phyloP scores from a whole-genome alignment of 2,888 invertebrate species.

The Thera obeliscata region DNA sequence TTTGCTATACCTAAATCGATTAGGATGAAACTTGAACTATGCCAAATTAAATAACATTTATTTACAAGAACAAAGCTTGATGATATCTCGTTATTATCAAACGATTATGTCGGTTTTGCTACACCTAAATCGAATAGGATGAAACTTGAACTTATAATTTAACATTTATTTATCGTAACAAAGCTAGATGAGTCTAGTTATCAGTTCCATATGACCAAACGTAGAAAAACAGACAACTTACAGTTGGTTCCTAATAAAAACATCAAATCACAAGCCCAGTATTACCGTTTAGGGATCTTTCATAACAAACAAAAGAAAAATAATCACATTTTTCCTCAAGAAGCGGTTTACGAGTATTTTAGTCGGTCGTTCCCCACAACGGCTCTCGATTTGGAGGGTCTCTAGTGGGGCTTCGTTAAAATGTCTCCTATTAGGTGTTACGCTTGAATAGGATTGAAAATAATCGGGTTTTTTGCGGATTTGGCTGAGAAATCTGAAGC shows the following conservation, averaged over 20 bases:
- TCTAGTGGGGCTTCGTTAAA: constrained; percentile 27
- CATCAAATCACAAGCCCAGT: constrained; percentile 9
- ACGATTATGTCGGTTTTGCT: no score
- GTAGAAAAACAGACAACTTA: no score
- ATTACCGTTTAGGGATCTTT: constrained; percentile 23
- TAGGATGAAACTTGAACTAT: no score
- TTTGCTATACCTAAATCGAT: no score
- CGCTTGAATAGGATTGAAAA: constrained; percentile 18
- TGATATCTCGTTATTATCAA: no score
- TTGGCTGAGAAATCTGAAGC: neutral
- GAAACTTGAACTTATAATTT: no score
- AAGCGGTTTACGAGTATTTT: constrained; percentile 36
- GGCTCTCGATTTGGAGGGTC: constrained; percentile 35
- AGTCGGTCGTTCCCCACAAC: constrained; percentile 35
- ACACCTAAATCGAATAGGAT: no score
- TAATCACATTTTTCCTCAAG: constrained; percentile 33
- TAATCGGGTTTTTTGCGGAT: constrained; percentile 1
- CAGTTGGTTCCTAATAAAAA: neutral
- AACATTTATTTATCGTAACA: no score
- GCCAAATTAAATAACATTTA: no score
- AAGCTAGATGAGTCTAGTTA: no score
- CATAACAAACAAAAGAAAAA: constrained; percentile 26
- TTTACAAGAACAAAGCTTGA: no score
- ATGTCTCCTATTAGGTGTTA: constrained; percentile 32
- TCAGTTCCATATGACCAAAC: no score